Evolutionary conservation across 2,113 vertebrate species (phyloP), one percentile per base, ranked within the genome.

Genomic region (Atherinomorus stipes): DNA sequence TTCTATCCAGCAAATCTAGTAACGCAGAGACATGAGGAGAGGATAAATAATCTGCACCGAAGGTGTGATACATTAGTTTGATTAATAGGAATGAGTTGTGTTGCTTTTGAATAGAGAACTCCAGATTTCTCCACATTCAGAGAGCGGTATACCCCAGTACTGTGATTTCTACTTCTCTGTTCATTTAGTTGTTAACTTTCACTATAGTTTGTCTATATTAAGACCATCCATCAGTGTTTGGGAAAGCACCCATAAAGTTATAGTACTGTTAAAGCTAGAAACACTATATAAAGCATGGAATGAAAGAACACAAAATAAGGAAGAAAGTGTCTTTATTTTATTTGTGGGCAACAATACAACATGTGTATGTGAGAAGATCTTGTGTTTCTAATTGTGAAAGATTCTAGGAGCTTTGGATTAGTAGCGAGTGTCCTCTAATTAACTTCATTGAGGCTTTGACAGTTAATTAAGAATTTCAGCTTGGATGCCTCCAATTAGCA

Each of bases 381-480:
- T 79, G 84, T 92, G 89, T 91, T 90, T 89, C 87, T 88, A 90
- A 91, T 91, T 93, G 87, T 93, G 89, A 92, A 87, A 62, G 84
- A 93, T 80, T 90, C 89, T 71, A 91, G 86, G 90, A 93, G 94
- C 92, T 89, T 63, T 79, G 44, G 87, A 92, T 92, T 94, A 91
- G 86, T 84, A 91, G 75, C 81, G 89, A 93, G 92, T 85, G 80
- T 94, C 94, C 90, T 91, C 90, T 96, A 93, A 94, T 95, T 92
- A 94, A 93, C 90, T 95, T 94, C 91, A 93, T 93, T 60, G 92
- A 89, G 50, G 85, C 89, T 93, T 93, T 89, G 90, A 92, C 92
- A 92, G 87, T 94, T 96, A 94, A 96, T 95, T 94, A 94, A 94
- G 89, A 90, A 92, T 96, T 96, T 93, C 91, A 91, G 90, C 91